phyloP scores from a whole-genome alignment of 2,888 invertebrate genomes.

The Altica lythri region DNA sequence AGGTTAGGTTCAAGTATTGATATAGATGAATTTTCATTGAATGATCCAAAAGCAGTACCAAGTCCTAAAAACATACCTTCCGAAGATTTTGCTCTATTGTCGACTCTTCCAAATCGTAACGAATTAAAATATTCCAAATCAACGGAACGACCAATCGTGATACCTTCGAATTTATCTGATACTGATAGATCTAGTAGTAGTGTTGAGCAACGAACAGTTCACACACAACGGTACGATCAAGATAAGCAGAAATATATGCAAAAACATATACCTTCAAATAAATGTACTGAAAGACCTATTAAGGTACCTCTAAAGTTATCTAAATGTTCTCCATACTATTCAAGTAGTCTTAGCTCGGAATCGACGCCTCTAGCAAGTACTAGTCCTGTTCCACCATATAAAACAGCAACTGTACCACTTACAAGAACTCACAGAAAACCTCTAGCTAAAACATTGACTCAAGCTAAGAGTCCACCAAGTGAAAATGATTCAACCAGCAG shows the following conservation, averaged over 20 bases:
- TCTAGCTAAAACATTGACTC: conserved; percentile 64
- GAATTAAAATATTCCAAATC: conserved; percentile 56
- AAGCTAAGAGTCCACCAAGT: conserved; percentile 72
- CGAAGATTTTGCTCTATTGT: conserved; percentile 51
- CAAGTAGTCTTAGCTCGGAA: conserved; percentile 75
- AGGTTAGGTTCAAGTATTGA: conserved; percentile 53
- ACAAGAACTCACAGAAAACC: conserved; percentile 57
- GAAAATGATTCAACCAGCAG: conserved; percentile 78
- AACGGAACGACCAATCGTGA: conserved; percentile 61
- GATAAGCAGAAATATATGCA: conserved; percentile 53
- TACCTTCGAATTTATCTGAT: conserved; percentile 59
- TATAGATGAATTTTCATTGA: conserved; percentile 48
- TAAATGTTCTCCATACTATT: conserved; percentile 76
- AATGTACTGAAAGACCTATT: conserved; percentile 54
- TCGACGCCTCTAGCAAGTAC: conserved; percentile 70
- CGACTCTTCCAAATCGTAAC: conserved; percentile 37
- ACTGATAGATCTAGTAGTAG: conserved; percentile 60
- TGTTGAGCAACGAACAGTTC: conserved; percentile 57
- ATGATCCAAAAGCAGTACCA: conserved; percentile 46
- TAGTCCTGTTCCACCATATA: conserved; percentile 66
- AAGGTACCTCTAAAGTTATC: conserved; percentile 62
- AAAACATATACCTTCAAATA: conserved; percentile 43
- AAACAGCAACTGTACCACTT: conserved; percentile 59
- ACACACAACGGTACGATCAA: conserved; percentile 53
- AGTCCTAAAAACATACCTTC: conserved; percentile 55